Evolutionary conservation across 2,113 vertebrate species (phyloP).

Genomic region (Ascaphus truei): DNA sequence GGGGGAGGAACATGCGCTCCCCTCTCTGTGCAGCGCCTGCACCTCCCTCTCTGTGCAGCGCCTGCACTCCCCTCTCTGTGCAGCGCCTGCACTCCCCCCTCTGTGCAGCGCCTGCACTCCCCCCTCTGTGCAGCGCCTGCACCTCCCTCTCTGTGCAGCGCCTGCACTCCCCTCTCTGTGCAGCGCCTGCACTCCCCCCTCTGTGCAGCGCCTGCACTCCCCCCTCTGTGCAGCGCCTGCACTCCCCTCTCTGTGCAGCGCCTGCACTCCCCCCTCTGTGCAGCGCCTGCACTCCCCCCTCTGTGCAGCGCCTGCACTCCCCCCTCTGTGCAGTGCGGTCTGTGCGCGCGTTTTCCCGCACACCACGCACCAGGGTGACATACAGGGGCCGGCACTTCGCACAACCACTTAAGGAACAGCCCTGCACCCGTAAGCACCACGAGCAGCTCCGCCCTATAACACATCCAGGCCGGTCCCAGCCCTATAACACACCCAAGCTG

Average conservation of each 20-base stretch:
- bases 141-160: background rate
- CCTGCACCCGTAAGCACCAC: background rate
- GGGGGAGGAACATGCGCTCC: too few relatives aligned
- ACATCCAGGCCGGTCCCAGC: conserved; percentile 9
- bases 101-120: background rate
- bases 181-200: conserved; percentile 1
- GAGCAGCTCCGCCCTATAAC: background rate
- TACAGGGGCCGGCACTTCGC: background rate
- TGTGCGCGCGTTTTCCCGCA: too few relatives aligned
- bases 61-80: too few relatives aligned
- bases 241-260: background rate
- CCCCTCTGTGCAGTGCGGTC: background rate
- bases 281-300: background rate
- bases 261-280: background rate
- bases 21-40: conserved; percentile 20
- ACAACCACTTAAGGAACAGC: background rate
- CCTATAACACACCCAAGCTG: too few relatives aligned
- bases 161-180: too few relatives aligned
- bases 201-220: background rate
- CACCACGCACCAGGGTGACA: background rate
- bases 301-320: conserved; percentile 7
- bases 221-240: conserved; percentile 20
- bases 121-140: conserved; percentile 20
- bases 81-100: conserved; percentile 1
- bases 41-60: background rate